phyloP scores from a whole-genome alignment of 2,888 invertebrate species.

The Noctua fimbriata region DNA sequence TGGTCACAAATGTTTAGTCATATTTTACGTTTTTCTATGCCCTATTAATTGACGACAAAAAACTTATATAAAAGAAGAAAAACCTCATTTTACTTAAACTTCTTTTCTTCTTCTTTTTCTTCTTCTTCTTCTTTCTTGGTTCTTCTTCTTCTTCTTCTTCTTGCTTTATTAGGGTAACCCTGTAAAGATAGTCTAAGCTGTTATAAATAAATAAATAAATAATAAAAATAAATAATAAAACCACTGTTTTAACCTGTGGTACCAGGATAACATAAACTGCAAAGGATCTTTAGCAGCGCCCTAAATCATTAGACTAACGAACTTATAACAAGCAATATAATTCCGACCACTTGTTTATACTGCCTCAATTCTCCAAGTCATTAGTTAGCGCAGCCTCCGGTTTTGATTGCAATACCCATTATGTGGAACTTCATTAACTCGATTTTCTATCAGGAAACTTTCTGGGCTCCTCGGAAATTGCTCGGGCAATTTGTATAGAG shows the following conservation, averaged over 20 bases:
- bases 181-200: too few species aligned
- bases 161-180: too few species aligned
- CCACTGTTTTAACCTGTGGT: not conserved
- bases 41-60: not conserved
- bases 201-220: too few species aligned
- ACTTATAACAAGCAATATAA: constrained; percentile 51
- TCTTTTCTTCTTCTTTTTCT: too few species aligned
- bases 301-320: constrained; percentile 42
- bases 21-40: not conserved
- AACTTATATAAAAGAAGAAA: not conserved
- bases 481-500: constrained; percentile 46
- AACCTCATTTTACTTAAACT: not conserved
- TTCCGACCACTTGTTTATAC: constrained; percentile 41
- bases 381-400: constrained; percentile 46
- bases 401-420: constrained; percentile 59
- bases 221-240: too few species aligned
- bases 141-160: too few species aligned
- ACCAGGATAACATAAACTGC: constrained; percentile 33
- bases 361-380: constrained; percentile 40
- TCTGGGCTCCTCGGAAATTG: constrained; percentile 34
- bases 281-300: constrained; percentile 13
- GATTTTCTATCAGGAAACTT: constrained; percentile 55
- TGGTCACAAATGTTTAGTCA: not conserved
- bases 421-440: constrained; percentile 57
- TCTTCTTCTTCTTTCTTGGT: too few species aligned